Base-by-base conservation (phyloP, 64 coral and sea anemone genomes). In the Acropora yongei region DNA sequence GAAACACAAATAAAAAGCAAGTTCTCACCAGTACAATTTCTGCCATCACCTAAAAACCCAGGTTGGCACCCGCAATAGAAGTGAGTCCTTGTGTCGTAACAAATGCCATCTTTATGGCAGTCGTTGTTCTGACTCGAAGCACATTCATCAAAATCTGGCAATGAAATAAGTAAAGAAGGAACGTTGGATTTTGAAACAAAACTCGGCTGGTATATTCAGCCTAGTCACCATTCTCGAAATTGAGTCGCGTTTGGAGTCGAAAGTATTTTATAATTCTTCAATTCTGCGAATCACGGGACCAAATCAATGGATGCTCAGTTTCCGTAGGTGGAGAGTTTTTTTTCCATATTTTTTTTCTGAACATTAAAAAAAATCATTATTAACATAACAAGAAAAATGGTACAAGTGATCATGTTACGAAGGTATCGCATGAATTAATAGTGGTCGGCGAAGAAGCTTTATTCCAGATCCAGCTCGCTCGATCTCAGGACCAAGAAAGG, bases 131-230 rank as follows among this genome's bases (percentile, higher is more conserved):
- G 76, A 12, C 73, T 65, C 45, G 74, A 47, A 48, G 66, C 44
- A 60, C 95, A 96, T 58, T 96, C 95, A 45, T 96, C 80, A 75
- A 96, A 96, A 72, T 96, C 95, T 96, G 68, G 3, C 7, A 49
- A 68, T 6, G 48, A 30, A 30, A 30, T 30, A 30, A 50, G 13
- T 16, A 75, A 5, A 18, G 5, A 74, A 68, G 30, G 49, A 8
- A 68, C 43, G 4, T 30, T 30, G 30, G 30, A 30, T 30, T 30
- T 30, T 30, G 30, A 30, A 30, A 11, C 4, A 45, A 47, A 68
- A 17, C 69, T 4, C 12, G 72, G 7, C n/a, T 19, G 72, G 3
- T 17, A 72, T 30, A 13, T 14, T 13, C 58, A 55, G 58, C 58
- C 8, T 13, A 9, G 3, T 39, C 16, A 83, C 9, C 10, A 13